Base-by-base conservation (phyloP, 2,888 invertebrate genomes). In the Troides oblongomaculatus region DNA sequence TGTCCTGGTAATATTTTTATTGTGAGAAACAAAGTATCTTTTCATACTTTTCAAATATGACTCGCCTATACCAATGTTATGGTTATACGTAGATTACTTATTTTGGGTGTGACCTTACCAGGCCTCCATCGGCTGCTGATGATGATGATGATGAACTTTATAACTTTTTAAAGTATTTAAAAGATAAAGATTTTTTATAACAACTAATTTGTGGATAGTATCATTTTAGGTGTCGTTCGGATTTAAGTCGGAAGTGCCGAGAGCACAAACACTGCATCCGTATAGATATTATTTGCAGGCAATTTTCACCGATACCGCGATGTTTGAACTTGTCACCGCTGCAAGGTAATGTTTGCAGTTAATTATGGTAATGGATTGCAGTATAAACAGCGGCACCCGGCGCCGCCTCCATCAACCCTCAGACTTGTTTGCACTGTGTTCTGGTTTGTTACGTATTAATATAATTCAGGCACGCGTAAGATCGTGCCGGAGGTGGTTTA, bases 291-390 rank as follows among this genome's bases (percentile, higher is more conserved):
- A 88, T 88, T 87, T 86, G 81, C 82, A 74, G 76, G 76, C 77
- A 85, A 85, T 87, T 87, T 85, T 81, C 81, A 78, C 80, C 78
- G 83, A 86, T 85, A 84, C 83, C 79, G 74, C 73, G 72, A 74
- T 86, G 82, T 86, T 88, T 89, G 85, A 84, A 79, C 86, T 76
- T 84, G 86, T 86, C 86, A 83, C 84, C 81, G 80, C 79, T 80
- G 81, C 81, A 80, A 78, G 80, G 81, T 82, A 81, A 76, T 87
- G 85, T 90, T 89, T 90, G 86, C 81, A 79, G 81, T 89, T 89
- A 89, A 90, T 90, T 90, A 89, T 84, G 84, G 78, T 87, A 88
- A 90, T 89, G 84, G 84, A 83, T 84, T 86, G 84, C 85, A 85
- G 76, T 76, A 78, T 79, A 83, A 77, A 77, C 77, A 78, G 18